Evolutionary conservation across 2,113 vertebrate genomes (phyloP), one percentile per base, ranked within the genome.

Genomic region (Panthera tigris): DNA sequence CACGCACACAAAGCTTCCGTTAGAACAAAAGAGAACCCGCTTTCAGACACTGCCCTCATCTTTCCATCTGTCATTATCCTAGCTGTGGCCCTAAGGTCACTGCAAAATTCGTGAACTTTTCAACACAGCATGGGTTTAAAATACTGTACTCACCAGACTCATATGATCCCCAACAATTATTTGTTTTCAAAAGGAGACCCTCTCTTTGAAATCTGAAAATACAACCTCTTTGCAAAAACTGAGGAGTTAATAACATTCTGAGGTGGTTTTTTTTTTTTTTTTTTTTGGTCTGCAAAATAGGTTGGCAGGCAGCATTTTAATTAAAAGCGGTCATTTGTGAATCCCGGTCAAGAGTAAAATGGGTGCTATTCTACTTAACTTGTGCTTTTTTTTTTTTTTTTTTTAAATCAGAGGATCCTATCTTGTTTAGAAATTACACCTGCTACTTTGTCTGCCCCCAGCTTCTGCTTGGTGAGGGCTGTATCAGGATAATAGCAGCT

Each of bases 141-240:
- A 96, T 65, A 82, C 39, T 84, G 45, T 79, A 89, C 81, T 97
- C 83, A 94, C 78, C 79, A n/a, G 82, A 55, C 84, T 98, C 97
- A 57, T 93, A 94, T 71, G 96, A 97, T 95, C 94, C 36, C 65
- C 85, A 63, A 33, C 66, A 93, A 97, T 97, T 95, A 97, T 96
- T 97, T 97, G 97, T 98, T 98, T 98, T 98, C 94, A 95, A 97
- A 98, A 98, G 96, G 89, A 98, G 81, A 97, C 66, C 45, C 88
- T 95, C 89, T 93, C 80, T 97, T 94, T 98, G 98, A 98, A 98
- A 98, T 95, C 96, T 97, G 98, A 98, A 98, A 97, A 96, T 95
- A 12, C 92, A 7, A 31, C 96, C 91, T 97, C 97, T 97, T 97
- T 97, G 98, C 98, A 98, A 96, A 98, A 98, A 97, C 93, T 63